These are phyloP conservation scores for Hippocampus barbouri DNA, from an alignment of 2,113 vertebrate species.

Conservation along the genomic window DNA sequence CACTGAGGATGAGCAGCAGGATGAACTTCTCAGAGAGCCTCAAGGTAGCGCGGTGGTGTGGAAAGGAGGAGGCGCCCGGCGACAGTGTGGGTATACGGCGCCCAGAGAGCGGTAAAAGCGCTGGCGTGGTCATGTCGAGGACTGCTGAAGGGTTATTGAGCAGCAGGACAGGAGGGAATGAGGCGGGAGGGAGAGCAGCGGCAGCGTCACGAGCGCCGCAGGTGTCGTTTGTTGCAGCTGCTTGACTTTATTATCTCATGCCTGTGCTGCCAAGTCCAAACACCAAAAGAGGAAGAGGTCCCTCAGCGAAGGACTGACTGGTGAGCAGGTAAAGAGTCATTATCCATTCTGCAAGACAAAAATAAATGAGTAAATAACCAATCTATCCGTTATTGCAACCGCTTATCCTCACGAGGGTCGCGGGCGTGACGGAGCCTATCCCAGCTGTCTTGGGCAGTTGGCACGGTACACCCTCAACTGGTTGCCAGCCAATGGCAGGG, in stretches of 20 bases:
- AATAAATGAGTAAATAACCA: constrained; percentile 2
- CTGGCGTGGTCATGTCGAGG: constrained; percentile 86
- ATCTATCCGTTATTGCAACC: too few species aligned
- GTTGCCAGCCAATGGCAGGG: too few species aligned
- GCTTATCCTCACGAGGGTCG: too few species aligned
- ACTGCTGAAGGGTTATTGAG: constrained; percentile 8
- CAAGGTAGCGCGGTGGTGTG: constrained; percentile 92
- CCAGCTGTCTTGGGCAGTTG: too few species aligned
- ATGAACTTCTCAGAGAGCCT: constrained; percentile 98
- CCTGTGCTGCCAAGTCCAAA: constrained; percentile 39
- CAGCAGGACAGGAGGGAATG: constrained; percentile 8
- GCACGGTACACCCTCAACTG: too few species aligned
- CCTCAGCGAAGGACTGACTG: constrained; percentile 36
- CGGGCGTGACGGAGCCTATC: too few species aligned
- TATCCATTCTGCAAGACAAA: constrained; percentile 53
- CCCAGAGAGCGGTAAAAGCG: constrained; percentile 92
- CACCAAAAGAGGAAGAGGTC: constrained; percentile 26
- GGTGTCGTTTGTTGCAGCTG: constrained; percentile 49
- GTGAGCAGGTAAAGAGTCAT: constrained; percentile 45
- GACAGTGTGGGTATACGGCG: constrained; percentile 88
- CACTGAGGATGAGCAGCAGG: constrained; percentile 98
- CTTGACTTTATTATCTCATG: constrained; percentile 73
- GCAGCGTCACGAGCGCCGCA: constrained; percentile 52
- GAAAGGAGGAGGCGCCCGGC: constrained; percentile 86
- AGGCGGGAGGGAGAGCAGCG: neutral